Evolutionary conservation across 2,888 invertebrate genomes (phyloP).

Genomic region (Hedya salicella): DNA sequence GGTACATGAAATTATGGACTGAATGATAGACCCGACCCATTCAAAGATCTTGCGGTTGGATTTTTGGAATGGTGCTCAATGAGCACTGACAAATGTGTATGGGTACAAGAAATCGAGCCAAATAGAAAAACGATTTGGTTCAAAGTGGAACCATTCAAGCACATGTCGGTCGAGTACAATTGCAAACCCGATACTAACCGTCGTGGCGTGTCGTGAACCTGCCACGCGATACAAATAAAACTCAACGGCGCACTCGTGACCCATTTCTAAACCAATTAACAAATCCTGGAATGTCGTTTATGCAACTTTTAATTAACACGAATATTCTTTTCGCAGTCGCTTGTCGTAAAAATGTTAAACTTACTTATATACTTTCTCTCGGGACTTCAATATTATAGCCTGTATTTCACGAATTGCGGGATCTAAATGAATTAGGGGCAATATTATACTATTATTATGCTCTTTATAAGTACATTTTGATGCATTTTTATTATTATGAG

Average conservation of each 20-base stretch:
- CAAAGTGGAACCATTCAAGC: constrained; percentile 33
- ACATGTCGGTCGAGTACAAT: constrained; percentile 39
- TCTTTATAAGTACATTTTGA: too few species aligned
- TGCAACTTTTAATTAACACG: constrained; percentile 35
- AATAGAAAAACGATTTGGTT: constrained; percentile 15
- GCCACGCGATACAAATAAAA: constrained; percentile 44
- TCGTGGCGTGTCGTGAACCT: constrained; percentile 37
- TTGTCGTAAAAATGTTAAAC: neutral
- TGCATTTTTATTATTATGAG: too few species aligned
- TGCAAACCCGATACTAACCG: constrained; percentile 17
- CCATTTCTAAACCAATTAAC: constrained; percentile 41
- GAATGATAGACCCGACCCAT: too few species aligned
- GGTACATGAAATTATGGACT: too few species aligned
- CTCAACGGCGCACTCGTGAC: constrained; percentile 34
- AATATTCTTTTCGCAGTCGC: constrained; percentile 16
- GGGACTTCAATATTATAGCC: neutral
- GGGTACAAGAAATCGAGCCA: too few species aligned
- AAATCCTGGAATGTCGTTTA: constrained; percentile 36
- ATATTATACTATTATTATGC: too few species aligned
- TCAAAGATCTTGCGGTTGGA: too few species aligned
- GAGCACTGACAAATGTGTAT: too few species aligned
- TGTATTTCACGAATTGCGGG: neutral
- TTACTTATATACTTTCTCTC: neutral
- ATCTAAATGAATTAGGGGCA: too few species aligned
- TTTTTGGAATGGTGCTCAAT: too few species aligned